Conservation (phyloP, 1,140 invertebrate genomes). For the Bombus sylvicola region DNA sequence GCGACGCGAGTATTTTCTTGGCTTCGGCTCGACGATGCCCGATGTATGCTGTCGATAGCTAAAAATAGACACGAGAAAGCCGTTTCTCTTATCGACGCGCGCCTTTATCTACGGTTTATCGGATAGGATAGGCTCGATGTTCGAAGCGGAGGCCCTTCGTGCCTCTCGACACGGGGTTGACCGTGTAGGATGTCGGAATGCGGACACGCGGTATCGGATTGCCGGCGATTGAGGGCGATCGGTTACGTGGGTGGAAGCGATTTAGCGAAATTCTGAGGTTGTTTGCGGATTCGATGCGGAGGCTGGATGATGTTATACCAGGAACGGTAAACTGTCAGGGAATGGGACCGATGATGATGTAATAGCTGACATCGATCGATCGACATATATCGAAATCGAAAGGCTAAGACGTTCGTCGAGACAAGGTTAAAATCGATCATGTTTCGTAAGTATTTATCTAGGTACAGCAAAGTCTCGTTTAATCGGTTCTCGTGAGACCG, state of each 20-base stretch:
- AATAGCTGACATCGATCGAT: neutral
- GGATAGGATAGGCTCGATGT: no score
- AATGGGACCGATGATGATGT: neutral
- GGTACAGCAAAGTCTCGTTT: neutral
- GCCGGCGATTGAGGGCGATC: conserved; percentile 11
- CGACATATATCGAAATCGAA: neutral
- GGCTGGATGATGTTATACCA: neutral
- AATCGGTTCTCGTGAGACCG: neutral
- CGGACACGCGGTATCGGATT: conserved; percentile 3
- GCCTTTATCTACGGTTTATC: no score
- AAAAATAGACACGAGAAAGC: conserved; percentile 32
- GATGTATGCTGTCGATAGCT: neutral
- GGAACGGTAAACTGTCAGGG: neutral
- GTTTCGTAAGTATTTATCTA: neutral
- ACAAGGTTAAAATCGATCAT: neutral
- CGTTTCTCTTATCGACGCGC: conserved; percentile 19
- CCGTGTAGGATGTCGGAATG: neutral
- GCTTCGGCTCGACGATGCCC: neutral
- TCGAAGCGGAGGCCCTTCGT: neutral
- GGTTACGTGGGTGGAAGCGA: conserved; percentile 2
- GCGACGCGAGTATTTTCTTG: conserved; percentile 45
- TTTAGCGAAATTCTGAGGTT: conserved; percentile 5
- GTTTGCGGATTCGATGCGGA: neutral
- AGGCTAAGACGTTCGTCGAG: neutral
- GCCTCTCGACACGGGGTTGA: neutral